Evolutionary conservation across 2,888 invertebrate species (phyloP).

Genomic region (Eumerus sabulonum): DNA sequence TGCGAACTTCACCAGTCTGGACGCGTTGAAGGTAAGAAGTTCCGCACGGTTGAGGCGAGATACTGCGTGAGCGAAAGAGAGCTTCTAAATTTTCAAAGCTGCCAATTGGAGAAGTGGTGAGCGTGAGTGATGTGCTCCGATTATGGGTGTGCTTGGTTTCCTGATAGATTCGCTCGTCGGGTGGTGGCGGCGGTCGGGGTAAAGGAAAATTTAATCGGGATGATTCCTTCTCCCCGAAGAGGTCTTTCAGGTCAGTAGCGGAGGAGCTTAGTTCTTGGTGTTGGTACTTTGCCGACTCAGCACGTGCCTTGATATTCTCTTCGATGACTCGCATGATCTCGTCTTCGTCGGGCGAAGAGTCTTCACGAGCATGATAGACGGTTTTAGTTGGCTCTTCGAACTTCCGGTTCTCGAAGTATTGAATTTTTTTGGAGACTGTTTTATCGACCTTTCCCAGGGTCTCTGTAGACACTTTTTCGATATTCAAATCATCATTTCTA

Average conservation of each 20-base stretch:
- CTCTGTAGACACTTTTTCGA: slow-evolving; percentile 22
- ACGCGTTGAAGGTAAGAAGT: slow-evolving; percentile 86
- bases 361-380: slow-evolving; percentile 81
- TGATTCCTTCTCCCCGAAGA: slow-evolving; percentile 87
- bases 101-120: slow-evolving; percentile 29
- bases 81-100: slow-evolving; percentile 83
- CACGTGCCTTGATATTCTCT: slow-evolving; percentile 76
- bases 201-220: slow-evolving; percentile 77
- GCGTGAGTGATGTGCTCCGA: slow-evolving; percentile 42
- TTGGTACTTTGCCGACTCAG: slow-evolving; percentile 78
- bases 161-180: slow-evolving; percentile 76
- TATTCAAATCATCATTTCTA: not conserved
- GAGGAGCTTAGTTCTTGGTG: slow-evolving; percentile 78
- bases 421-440: slow-evolving; percentile 84
- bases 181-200: slow-evolving; percentile 81
- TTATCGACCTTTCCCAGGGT: slow-evolving; percentile 80
- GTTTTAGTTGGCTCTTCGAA: slow-evolving; percentile 80
- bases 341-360: slow-evolving; percentile 80
- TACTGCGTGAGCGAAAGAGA: slow-evolving; percentile 85
- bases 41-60: slow-evolving; percentile 86
- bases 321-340: slow-evolving; percentile 79
- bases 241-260: slow-evolving; percentile 85
- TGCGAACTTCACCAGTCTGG: slow-evolving; percentile 88
- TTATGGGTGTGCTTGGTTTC: slow-evolving; percentile 66
- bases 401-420: slow-evolving; percentile 88